Conservation (phyloP, 1,140 invertebrate species). For the Drosophila grimshawi region DNA sequence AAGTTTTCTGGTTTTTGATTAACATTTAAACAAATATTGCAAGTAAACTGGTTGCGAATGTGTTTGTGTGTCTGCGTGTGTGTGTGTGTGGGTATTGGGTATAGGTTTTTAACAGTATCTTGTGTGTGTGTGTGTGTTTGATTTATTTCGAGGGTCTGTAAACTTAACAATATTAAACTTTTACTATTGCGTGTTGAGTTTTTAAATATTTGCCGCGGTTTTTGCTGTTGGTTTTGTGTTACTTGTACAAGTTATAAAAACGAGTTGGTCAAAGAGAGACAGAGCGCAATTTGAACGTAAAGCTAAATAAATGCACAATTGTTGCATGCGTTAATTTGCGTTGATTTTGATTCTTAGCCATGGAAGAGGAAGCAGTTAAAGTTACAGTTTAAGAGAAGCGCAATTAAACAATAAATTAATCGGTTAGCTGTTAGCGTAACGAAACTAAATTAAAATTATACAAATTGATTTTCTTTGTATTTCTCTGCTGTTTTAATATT, state of each 20-base stretch:
- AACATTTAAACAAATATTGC: slow-evolving; percentile 78
- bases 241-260: slow-evolving; percentile 63
- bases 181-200: slow-evolving; percentile 60
- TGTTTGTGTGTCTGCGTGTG: slow-evolving; percentile 12
- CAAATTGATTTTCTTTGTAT: slow-evolving; percentile 34
- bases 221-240: slow-evolving; percentile 31
- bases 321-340: slow-evolving; percentile 36
- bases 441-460: slow-evolving; percentile 32
- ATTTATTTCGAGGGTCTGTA: slow-evolving; percentile 35
- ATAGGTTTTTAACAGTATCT: too few relatives aligned
- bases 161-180: slow-evolving; percentile 77
- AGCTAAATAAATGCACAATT: slow-evolving; percentile 80
- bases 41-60: slow-evolving; percentile 39
- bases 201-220: slow-evolving; percentile 13
- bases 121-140: slow-evolving; percentile 11
- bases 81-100: neutral
- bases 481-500: slow-evolving; percentile 1
- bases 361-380: slow-evolving; percentile 32
- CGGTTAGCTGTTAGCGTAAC: slow-evolving; percentile 19
- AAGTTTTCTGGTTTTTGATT: slow-evolving; percentile 48
- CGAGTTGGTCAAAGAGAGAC: slow-evolving; percentile 46
- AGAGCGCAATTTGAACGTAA: slow-evolving; percentile 61
- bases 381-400: slow-evolving; percentile 18
- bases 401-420: slow-evolving; percentile 31
- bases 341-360: slow-evolving; percentile 45